Conservation (phyloP, 2,888 invertebrate genomes). For the Coelinius sp. region DNA sequence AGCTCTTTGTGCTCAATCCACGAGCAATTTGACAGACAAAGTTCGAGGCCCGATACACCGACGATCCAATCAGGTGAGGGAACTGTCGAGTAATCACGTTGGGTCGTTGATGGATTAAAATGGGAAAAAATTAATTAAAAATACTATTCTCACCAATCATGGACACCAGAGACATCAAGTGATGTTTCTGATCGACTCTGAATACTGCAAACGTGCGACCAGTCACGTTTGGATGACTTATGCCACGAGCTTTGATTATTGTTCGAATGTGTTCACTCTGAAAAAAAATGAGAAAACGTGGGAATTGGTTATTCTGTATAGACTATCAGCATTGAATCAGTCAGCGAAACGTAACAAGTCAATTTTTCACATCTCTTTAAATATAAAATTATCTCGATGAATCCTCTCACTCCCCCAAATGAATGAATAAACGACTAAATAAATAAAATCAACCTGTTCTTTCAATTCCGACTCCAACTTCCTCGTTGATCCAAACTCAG, state of each 20-base stretch:
- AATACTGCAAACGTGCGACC: conserved; percentile 86
- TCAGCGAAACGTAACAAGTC: too few species aligned
- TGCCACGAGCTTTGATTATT: conserved; percentile 89
- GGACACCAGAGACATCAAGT: conserved; percentile 88
- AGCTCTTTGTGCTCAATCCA: conserved; percentile 90
- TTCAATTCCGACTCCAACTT: conserved; percentile 91
- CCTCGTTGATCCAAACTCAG: conserved; percentile 92
- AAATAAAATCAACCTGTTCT: conserved; percentile 75
- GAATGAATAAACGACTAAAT: too few species aligned
- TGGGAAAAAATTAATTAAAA: not conserved
- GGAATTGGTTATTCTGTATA: too few species aligned
- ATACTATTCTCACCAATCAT: conserved; percentile 79
- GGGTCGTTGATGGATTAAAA: not conserved
- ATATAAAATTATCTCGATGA: too few species aligned
- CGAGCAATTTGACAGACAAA: conserved; percentile 90
- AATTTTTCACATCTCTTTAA: too few species aligned
- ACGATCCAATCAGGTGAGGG: conserved; percentile 99
- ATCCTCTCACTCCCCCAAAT: too few species aligned
- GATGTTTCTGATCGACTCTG: conserved; percentile 87
- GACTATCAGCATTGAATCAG: too few species aligned
- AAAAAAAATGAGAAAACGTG: conserved; percentile 25
- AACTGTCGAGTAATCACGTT: conserved; percentile 71
- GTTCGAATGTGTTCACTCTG: conserved; percentile 80
- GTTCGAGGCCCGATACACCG: conserved; percentile 88
- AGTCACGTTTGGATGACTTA: conserved; percentile 92